Evolutionary conservation across 2,888 invertebrate species (phyloP), one percentile per base, ranked within the genome.

Genomic region (Myopa tessellatipennis): DNA sequence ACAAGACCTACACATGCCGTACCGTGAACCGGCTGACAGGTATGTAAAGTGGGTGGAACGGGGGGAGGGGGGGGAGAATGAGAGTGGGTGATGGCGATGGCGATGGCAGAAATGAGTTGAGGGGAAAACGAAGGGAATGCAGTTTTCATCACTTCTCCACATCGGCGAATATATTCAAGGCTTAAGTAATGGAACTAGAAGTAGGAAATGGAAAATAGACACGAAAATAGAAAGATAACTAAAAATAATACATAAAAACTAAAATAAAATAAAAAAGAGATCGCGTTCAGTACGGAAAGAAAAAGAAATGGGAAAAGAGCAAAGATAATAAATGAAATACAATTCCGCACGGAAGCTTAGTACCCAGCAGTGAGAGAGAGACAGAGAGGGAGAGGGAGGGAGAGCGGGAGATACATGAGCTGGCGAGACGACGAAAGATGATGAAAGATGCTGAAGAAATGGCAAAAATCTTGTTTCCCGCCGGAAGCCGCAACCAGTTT

Each of bases 1-100:
- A 94, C 90, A 93, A 93, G 86, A 92, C 93, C 82, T 96, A 95
- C 90, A 93, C 94, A 81, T 97, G 96, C 89, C 91, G 94, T 76
- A 95, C 96, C 34, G 92, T 94, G 78, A 95, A 96, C 90, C 92
- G 93, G 83, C 91, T 96, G 84, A 95, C 96, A 80, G 94, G 89
- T 89, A 86, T 82, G 85, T 82, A 52, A 12, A 34, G 72, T 18
- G 14, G 16, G 34, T 4, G 5, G 5, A 16, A 26, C 2, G 4
- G 8, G 12, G 36, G 38, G 14, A 0, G 65, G 16, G 36, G 4
- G 36, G 34, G 14, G 36, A 26, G 18, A 61, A 10, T 3, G 34
- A 7, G 34, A 26, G 26, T 61, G 16, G 18, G n/a, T n/a, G n/a
- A n/a, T n/a, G n/a, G 16, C 16, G 14, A 3, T 18, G 10, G 16